These are phyloP conservation scores for Myopa testacea DNA, from an alignment of 2,888 invertebrate genomes.

Conservation along the genomic window DNA sequence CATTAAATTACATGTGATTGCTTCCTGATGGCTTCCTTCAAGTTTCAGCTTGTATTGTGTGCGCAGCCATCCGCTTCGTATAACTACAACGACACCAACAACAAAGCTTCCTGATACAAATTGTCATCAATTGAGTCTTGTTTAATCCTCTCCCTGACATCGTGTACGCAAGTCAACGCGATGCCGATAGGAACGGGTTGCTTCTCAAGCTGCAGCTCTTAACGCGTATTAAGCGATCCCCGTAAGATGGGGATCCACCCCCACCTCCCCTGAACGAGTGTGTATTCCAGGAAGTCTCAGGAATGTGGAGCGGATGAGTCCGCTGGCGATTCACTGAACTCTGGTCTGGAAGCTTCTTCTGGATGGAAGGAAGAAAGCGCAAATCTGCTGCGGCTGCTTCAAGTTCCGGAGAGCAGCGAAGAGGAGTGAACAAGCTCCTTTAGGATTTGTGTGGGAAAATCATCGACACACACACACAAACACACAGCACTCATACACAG, in stretches of 20 bases:
- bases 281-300: neutral
- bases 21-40: constrained; percentile 37
- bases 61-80: constrained; percentile 14
- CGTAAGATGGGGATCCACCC: neutral
- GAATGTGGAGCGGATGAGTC: neutral
- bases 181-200: neutral
- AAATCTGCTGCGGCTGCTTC: constrained; percentile 1
- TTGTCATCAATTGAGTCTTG: constrained; percentile 60
- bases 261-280: constrained; percentile 11
- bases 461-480: constrained; percentile 17
- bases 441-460: constrained; percentile 53
- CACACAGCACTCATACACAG: constrained; percentile 2
- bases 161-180: neutral
- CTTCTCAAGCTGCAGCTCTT: neutral
- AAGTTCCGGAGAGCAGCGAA: constrained; percentile 27
- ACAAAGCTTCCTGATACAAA: constrained; percentile 49
- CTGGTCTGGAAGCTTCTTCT: neutral
- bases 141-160: constrained; percentile 52
- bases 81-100: constrained; percentile 23
- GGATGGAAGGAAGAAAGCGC: neutral
- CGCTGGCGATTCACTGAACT: constrained; percentile 23
- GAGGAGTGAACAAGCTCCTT: constrained; percentile 57
- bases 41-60: constrained; percentile 33
- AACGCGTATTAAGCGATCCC: neutral
- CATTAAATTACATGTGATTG: constrained; percentile 36